phyloP scores from a whole-genome alignment of 2,797 vertebrate species.

The Picus viridis region DNA sequence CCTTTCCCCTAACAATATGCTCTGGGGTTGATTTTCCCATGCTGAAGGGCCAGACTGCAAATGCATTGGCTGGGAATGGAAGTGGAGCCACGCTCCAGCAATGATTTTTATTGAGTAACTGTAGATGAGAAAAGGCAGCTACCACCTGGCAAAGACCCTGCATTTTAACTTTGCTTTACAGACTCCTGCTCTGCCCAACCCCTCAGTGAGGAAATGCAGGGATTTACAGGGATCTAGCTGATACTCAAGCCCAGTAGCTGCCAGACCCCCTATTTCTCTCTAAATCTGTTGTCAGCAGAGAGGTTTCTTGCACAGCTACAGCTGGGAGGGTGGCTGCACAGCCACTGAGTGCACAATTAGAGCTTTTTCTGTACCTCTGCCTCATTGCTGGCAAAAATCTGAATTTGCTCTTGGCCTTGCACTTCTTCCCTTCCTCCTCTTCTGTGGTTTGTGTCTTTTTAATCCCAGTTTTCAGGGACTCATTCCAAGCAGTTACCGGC shows the following conservation, averaged over 20 bases:
- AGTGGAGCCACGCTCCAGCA: conserved; percentile 28
- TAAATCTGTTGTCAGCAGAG: not conserved
- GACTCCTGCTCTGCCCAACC: not conserved
- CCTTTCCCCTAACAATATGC: not conserved
- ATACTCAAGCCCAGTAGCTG: not conserved
- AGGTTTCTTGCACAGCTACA: not conserved
- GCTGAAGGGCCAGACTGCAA: conserved; percentile 38
- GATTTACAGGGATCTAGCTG: not conserved
- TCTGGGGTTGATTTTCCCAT: not conserved
- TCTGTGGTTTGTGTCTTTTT: not conserved
- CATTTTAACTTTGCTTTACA: conserved; percentile 24
- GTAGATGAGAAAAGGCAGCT: conserved; percentile 24
- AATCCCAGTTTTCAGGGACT: not conserved
- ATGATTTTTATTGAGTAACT: conserved; percentile 57
- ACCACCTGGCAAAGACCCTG: conserved; percentile 18
- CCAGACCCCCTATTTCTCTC: not conserved
- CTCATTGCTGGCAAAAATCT: not conserved
- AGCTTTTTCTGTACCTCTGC: not conserved
- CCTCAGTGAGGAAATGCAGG: not conserved
- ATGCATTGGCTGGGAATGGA: conserved; percentile 27
- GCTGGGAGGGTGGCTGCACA: not conserved
- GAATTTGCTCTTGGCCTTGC: not conserved
- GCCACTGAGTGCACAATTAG: fast-evolving
- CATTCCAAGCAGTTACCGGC: not conserved
- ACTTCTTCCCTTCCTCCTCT: not conserved